Evolutionary conservation across 2,113 vertebrate species (phyloP), one percentile per base, ranked within the genome.

Genomic region (Calidris pugnax): DNA sequence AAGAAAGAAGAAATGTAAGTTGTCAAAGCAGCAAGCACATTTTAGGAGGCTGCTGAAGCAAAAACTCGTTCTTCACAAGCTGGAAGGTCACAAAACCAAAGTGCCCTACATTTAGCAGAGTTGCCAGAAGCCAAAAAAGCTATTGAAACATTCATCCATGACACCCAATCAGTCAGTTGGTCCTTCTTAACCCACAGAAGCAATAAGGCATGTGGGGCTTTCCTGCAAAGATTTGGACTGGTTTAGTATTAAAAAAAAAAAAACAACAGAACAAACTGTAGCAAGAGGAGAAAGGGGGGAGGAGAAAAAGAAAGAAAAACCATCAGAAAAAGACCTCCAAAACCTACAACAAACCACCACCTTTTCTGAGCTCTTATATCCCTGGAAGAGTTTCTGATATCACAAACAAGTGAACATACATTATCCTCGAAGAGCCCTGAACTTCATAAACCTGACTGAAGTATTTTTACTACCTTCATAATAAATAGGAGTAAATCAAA

Each of bases 1-100:
- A 90, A 87, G 73, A 94, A 90, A 91, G 84, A 89, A 93, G 92
- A 97, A 89, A 94, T 17, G 19, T 7, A 62, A 72, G 41, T 32
- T 64, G 78, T 92, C 60, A 94, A 87, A 96, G 92, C 79, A 90
- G 86, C 47, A 89, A 86, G 84, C 53, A 92, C 30, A 22, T 60
- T 93, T 20, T 33, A 67, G 6, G 8, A 89, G 24, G 39, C 48
- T 89, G 72, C 64, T 87, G 73, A 92, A 95, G 69, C 30, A 90
- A 86, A 75, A 86, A 6, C 16, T 81, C 64, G 18, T 5, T 89
- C n/a, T 30, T 76, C 17, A 32, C 4, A 81, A 56, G 27, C 43
- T 51, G 28, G 41, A 86, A 89, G 39, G 56, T 60, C 33, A 89
- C 68, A 83, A 87, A 88, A 63, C 24, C 45, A 30, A 71, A 72